Base-by-base conservation (phyloP, 1,140 invertebrate species). In the Drosophila grimshawi region DNA sequence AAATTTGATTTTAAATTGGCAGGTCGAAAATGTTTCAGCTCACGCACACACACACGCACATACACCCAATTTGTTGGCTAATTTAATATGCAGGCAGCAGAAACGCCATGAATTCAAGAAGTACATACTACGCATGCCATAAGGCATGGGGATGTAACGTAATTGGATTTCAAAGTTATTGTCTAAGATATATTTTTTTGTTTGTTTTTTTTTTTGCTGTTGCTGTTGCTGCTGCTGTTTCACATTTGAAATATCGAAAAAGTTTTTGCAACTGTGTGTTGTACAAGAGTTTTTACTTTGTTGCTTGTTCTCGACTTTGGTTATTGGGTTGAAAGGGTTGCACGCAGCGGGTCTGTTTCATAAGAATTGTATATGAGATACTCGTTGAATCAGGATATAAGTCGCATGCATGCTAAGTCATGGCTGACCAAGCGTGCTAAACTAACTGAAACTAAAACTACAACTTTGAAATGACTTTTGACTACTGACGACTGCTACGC, bases 401-500 rank as follows among this genome's bases (percentile, higher is more conserved):
- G 39, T 43, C 10, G 39, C 39, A 77, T 77, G 73, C 78, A 88
- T 86, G 80, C 79, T 77, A 86, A 82, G 67, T 69, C 80, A 62
- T 43, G 85, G 61, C 85, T 88, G 85, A 88, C 83, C 83, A 89
- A 64, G 83, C 83, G 71, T 78, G 73, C 68, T 48, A 56, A 19
- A 19, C 19, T 19, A 19, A 19, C 19, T 19, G 19, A 39, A 43
- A 43, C 39, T 43, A 8, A 35, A 60, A 35, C 35, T 41, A 43
- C 88, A 88, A 89, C 69, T 88, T 88, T 86, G 73, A 80, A 89
- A 89, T 89, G 83, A 89, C 85, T 88, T 88, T 88, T 89, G 85
- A 85, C 78, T 89, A 43, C 39, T 43, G 39, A 19, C 19, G 19
- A 86, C 79, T 86, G 52, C 52, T 35, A 51, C 46, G 64, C 59